Evolutionary conservation across 1,140 invertebrate genomes (phyloP).

Genomic region (Nomia melanderi): DNA sequence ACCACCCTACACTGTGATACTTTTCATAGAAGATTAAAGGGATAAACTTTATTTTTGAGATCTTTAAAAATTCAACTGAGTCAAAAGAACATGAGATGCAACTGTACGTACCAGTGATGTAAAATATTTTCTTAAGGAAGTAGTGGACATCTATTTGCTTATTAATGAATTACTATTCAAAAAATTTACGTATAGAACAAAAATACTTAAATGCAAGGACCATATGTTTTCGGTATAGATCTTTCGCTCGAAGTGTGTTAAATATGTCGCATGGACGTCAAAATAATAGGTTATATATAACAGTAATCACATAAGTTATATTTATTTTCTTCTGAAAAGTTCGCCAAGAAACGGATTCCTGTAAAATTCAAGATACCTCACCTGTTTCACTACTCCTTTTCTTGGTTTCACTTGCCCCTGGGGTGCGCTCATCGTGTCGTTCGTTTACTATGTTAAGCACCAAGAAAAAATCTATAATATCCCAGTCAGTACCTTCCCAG

Average conservation of each 20-base stretch:
- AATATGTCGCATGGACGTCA: conserved; percentile 11
- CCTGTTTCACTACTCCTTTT: conserved; percentile 83
- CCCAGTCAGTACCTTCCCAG: background rate
- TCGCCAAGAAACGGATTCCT: background rate
- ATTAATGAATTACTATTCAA: background rate
- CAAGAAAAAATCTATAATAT: conserved; percentile 43
- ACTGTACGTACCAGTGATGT: background rate
- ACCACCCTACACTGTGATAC: background rate
- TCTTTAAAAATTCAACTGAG: background rate
- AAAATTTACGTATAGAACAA: background rate
- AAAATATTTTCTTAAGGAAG: background rate
- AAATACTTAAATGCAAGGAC: conserved; percentile 17
- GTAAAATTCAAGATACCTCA: conserved; percentile 66
- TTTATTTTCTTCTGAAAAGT: background rate
- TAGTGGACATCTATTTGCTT: background rate
- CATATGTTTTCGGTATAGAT: conserved; percentile 50
- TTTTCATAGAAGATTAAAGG: conserved; percentile 41
- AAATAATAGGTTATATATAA: conserved; percentile 39
- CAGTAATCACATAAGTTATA: conserved; percentile 21
- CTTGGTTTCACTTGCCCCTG: conserved; percentile 75
- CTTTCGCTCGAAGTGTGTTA: conserved; percentile 5
- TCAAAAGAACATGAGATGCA: background rate
- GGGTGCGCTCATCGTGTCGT: conserved; percentile 79
- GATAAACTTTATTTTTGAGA: background rate
- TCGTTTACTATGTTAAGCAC: conserved; percentile 36